Evolutionary conservation across 2,888 invertebrate genomes (phyloP), one percentile per base, ranked within the genome.

Genomic region (Lutraria lutraria): DNA sequence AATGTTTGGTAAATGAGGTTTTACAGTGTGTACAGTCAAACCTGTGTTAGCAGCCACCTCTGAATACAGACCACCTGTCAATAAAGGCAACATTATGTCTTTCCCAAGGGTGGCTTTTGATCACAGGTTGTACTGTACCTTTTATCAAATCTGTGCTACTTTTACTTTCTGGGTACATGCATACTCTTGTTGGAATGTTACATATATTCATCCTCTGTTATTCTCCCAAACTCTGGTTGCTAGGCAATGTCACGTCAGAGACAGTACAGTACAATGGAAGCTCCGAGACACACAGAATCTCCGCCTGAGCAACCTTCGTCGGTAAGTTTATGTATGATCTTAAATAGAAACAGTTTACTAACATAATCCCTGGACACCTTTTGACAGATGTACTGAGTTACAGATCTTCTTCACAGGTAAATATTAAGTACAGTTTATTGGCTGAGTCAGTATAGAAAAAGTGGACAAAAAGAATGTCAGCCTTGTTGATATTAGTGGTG

Each of bases 201-300:
- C 13, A n/a, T 85, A 68, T 85, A 79, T 79, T 53, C 29, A 34
- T 83, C n/a, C 79, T 85, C 56, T 85, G 16, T 19, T 60, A 81
- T 53, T 31, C 29, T 85, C 43, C 60, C 21, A 21, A 56, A 21
- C 52, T n/a, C 29, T 83, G 81, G 16, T 54, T 52, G n/a, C 29
- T 92, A 95, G 95, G 95, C 95, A 21, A 93, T 95, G 89, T 90
- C 92, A 56, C 88, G 92, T n/a, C 96, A 95, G 90, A 91, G 94
- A 53, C 94, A 94, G 89, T 96, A 96, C 92, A 95, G 95, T 87
- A 94, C 95, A 12, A 96, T 96, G 95, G 94, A 93, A 81, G 91
- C 88, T 34, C 91, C 90, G 12, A 81, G 84, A 79, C 88, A 87
- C 16, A 84, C 87, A 15, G 34, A 85, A n/a, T 81, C 86, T 68